Base-by-base conservation (phyloP, 2,113 vertebrate species). In the Sander vitreus region DNA sequence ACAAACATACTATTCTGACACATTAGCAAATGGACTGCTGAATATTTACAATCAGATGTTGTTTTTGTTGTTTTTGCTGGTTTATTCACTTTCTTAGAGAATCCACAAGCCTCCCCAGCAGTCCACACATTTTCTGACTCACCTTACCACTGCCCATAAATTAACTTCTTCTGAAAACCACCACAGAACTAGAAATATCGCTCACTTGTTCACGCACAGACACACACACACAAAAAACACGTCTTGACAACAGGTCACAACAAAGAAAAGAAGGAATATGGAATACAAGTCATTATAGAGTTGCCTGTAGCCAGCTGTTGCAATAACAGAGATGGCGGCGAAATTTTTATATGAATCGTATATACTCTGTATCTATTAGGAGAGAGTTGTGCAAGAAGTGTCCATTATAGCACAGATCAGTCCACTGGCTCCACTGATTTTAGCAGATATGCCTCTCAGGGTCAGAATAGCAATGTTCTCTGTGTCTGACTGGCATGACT, bases 201-300 rank as follows among this genome's bases (percentile, higher is more conserved):
- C 60, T 39, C 27, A 72, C 72, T 66, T 51, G 21, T 79, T 77
- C 23, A 73, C 36, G 13, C 73, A 45, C 54, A 55, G 21, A 74
- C 16, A 39, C 58, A 62, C 70, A 87, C 16, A 71, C 53, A 81
- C 55, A 54, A 80, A 75, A 69, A 25, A 75, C 70, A 79, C 45
- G 47, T n/a, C n/a, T n/a, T n/a, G n/a, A n/a, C n/a, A 75, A 82
- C 76, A 85, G 25, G 57, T n/a, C 39, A 47, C 2, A 1, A 59
- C 47, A 69, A 50, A 81, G 60, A 80, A 73, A 77, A 80, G 43
- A 48, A 50, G 48, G 80, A 85, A 80, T 77, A 86, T 83, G 83
- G 73, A 81, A 92, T 91, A 87, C 83, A 88, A 85, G 78, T 86
- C 74, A 83, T 90, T 89, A 91, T 25, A 2, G 36, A 77, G 45